Percentiles rank a stretch among this genome's conserved stretches.
phyloP scores from a whole-genome alignment of 2,888 invertebrate species.

The Trichopria drosophilae region DNA sequence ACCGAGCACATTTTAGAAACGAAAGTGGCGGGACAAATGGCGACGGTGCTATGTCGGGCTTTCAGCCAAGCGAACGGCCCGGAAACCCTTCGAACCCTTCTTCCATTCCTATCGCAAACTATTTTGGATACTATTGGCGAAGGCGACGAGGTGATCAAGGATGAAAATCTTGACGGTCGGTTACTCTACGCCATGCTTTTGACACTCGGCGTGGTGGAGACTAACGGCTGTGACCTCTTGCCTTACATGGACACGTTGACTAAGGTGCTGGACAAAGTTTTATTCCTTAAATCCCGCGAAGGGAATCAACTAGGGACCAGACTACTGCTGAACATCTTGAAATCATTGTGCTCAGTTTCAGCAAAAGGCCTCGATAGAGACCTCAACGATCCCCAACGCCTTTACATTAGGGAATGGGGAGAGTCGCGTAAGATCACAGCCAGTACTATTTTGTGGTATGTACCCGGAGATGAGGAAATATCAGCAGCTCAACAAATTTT shows the following conservation, averaged over 20 bases:
- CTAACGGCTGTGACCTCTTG: constrained; percentile 67
- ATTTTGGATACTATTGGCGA: constrained; percentile 63
- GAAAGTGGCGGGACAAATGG: constrained; percentile 79
- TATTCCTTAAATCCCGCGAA: constrained; percentile 71
- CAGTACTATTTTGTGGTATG: constrained; percentile 75
- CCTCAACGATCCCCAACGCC: constrained; percentile 67
- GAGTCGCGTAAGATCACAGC: constrained; percentile 68
- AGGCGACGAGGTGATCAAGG: constrained; percentile 69
- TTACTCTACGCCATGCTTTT: constrained; percentile 77
- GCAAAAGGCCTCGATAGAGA: constrained; percentile 64
- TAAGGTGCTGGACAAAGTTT: constrained; percentile 70
- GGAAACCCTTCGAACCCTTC: constrained; percentile 70
- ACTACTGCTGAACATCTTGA: constrained; percentile 65
- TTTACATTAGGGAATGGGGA: constrained; percentile 84
- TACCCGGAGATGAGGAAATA: constrained; percentile 73
- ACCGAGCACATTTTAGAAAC: constrained; percentile 79
- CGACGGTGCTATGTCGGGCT: constrained; percentile 72
- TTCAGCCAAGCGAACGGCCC: constrained; percentile 71
- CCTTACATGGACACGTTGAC: constrained; percentile 68
- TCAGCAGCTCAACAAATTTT: constrained; percentile 68
- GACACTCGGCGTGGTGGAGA: constrained; percentile 72
- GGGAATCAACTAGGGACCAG: constrained; percentile 63
- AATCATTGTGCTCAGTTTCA: constrained; percentile 66
- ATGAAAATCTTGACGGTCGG: constrained; percentile 78
- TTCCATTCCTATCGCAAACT: constrained; percentile 73